Evolutionary conservation across 2,888 invertebrate species (phyloP), one percentile per base, ranked within the genome.

Genomic region (Pammene aurita): DNA sequence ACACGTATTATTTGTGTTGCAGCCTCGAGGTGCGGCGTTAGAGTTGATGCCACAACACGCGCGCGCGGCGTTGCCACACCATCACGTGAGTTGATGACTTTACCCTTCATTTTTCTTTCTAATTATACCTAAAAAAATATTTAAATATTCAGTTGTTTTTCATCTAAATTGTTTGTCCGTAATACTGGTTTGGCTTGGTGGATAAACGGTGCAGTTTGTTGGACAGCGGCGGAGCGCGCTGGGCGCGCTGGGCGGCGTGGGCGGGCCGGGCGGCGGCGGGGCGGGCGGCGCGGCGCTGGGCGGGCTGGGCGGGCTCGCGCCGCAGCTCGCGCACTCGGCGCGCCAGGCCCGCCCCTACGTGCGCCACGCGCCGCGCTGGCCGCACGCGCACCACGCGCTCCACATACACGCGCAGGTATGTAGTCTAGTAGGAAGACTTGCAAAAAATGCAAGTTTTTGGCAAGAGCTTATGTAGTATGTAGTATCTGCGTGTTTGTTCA

Each of bases 381-480:
- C 58, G 46, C 52, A 68, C 67, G 14, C 58, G 41, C 67, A 76
- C 95, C 95, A 95, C 95, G 93, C 93, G 83, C 84, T 46, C 10
- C 66, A 58, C 38, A 61, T 41, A 38, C 55, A 52, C 52, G 35
- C 55, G 50, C 60, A 60, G 46, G 46, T 46, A 46, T 7, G 38
- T 7, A 2, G 26, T 4, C 1, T 4, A 26, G 26, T 26, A 26
- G 1, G 26, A n/a, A 4, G 35, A 7, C 35, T 7, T 35, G 35
- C 5, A 6, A 38, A 9, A 9, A 9, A 6, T 38, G 9, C 7
- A 38, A 9, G 9, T 38, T 38, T 7, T 38, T 1, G 38, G 38
- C 2, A 5, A 38, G 38, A 6, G 7, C 6, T 38, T 7, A 42
- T 42, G 1, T 9, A 11, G 5, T n/a, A n/a, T n/a, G n/a, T n/a